These are phyloP conservation scores for Sarcophaga carnaria DNA, from an alignment of 2,888 invertebrate species.

Conservation along the genomic window DNA sequence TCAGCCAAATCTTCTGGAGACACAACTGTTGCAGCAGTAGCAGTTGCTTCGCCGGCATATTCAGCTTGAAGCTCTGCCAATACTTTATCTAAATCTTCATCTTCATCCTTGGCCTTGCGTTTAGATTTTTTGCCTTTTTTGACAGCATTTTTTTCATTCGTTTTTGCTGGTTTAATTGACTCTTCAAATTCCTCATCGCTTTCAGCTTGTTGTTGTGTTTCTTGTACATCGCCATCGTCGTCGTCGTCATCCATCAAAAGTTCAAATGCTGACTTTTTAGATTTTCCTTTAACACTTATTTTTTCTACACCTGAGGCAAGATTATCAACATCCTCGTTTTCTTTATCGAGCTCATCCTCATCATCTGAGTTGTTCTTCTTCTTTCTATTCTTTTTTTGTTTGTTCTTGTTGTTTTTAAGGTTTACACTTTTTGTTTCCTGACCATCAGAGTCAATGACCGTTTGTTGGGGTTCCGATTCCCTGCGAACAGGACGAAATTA, in stretches of 20 bases:
- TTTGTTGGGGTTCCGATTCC: slow-evolving; percentile 83
- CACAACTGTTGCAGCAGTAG: slow-evolving; percentile 78
- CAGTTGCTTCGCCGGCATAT: slow-evolving; percentile 88
- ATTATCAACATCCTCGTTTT: slow-evolving; percentile 75
- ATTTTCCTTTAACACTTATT: slow-evolving; percentile 83
- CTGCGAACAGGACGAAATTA: slow-evolving; percentile 81
- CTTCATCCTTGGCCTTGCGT: slow-evolving; percentile 89
- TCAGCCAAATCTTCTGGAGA: slow-evolving; percentile 79
- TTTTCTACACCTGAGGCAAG: slow-evolving; percentile 84
- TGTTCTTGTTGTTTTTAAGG: slow-evolving; percentile 82
- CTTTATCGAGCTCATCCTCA: slow-evolving; percentile 79
- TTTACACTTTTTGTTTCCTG: slow-evolving; percentile 74
- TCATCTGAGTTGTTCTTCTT: slow-evolving; percentile 81
- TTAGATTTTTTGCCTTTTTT: slow-evolving; percentile 89
- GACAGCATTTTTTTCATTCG: slow-evolving; percentile 82
- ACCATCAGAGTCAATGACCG: slow-evolving; percentile 73
- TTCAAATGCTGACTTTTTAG: slow-evolving; percentile 86
- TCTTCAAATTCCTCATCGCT: slow-evolving; percentile 80
- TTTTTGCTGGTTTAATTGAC: slow-evolving; percentile 82
- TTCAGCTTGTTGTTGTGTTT: slow-evolving; percentile 55
- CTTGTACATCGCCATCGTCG: slow-evolving; percentile 75
- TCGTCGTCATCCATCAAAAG: slow-evolving; percentile 86
- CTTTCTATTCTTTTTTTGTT: slow-evolving; percentile 76
- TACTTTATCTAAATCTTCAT: slow-evolving; percentile 91
- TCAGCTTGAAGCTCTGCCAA: slow-evolving; percentile 89